phyloP scores from a whole-genome alignment of 2,888 invertebrate species.

The Netelia fuscicornis region DNA sequence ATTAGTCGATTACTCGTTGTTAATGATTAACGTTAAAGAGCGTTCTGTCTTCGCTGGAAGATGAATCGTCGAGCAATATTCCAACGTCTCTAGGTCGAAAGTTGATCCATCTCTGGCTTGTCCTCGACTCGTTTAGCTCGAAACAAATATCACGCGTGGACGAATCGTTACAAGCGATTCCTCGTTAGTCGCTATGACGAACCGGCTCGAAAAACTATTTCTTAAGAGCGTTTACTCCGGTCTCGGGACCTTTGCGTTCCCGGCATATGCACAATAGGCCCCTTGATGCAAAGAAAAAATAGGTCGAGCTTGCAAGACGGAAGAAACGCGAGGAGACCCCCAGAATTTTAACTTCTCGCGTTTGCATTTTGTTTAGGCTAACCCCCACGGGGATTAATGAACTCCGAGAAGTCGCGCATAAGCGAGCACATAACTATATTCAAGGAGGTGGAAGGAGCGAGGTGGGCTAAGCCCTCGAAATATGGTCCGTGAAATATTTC shows the following conservation, averaged over 20 bases:
- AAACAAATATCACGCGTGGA: slow-evolving; percentile 13
- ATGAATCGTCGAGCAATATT: not conserved
- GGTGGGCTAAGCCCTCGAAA: slow-evolving; percentile 72
- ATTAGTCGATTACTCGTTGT: not conserved
- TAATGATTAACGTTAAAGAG: not conserved
- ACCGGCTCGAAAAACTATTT: not conserved
- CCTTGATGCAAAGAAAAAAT: not conserved
- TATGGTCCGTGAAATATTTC: slow-evolving; percentile 81
- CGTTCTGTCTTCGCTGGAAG: not conserved
- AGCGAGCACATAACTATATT: slow-evolving; percentile 49
- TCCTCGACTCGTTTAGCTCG: not conserved
- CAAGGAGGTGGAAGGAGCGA: slow-evolving; percentile 59
- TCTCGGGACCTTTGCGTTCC: slow-evolving; percentile 10
- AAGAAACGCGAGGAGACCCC: slow-evolving; percentile 43
- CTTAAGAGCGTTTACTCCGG: not conserved
- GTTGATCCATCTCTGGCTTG: not conserved
- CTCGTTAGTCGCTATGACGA: slow-evolving; percentile 38
- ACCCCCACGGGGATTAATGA: slow-evolving; percentile 79
- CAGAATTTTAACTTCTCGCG: slow-evolving; percentile 59
- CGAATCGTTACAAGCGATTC: slow-evolving; percentile 24
- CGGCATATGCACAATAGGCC: not conserved
- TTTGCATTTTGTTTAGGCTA: slow-evolving; percentile 81
- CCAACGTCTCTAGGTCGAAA: not conserved
- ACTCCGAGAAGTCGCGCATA: slow-evolving; percentile 73
- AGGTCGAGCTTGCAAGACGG: slow-evolving; percentile 22